These are phyloP conservation scores for Rhingia rostrata DNA, from an alignment of 2,888 invertebrate species.

Conservation along the genomic window DNA sequence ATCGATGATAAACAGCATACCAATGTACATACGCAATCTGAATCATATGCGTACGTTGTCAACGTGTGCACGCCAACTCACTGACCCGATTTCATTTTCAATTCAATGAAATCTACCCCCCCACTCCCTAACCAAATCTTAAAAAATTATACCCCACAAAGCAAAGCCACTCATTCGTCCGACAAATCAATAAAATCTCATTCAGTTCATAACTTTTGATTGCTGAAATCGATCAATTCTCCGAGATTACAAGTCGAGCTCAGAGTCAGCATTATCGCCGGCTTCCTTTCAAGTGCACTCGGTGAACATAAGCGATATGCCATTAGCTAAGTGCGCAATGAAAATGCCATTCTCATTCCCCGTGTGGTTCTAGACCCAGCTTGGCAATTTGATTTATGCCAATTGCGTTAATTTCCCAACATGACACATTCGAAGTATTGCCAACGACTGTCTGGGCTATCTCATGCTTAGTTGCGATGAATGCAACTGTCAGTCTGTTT, in stretches of 20 bases:
- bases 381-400: slow-evolving; percentile 65
- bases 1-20: slow-evolving; percentile 7
- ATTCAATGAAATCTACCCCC: neutral
- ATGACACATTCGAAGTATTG: slow-evolving; percentile 64
- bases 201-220: slow-evolving; percentile 59
- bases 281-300: slow-evolving; percentile 58
- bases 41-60: slow-evolving; percentile 3
- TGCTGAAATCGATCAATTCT: slow-evolving; percentile 57
- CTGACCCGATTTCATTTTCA: slow-evolving; percentile 35
- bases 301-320: slow-evolving; percentile 15
- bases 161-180: neutral
- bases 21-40: slow-evolving; percentile 2
- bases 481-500: slow-evolving; percentile 62
- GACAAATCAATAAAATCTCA: slow-evolving; percentile 63
- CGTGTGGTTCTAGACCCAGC: slow-evolving; percentile 9
- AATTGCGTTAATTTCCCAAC: slow-evolving; percentile 72
- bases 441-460: slow-evolving; percentile 34
- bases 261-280: slow-evolving; percentile 24
- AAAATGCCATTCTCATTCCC: slow-evolving; percentile 44
- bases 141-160: neutral
- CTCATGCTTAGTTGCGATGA: slow-evolving; percentile 32
- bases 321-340: slow-evolving; percentile 49
- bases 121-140: neutral
- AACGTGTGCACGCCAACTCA: slow-evolving; percentile 21
- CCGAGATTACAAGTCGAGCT: slow-evolving; percentile 37